Evolutionary conservation across 2,888 invertebrate species (phyloP), one percentile per base, ranked within the genome.

Genomic region (Nomada flava): DNA sequence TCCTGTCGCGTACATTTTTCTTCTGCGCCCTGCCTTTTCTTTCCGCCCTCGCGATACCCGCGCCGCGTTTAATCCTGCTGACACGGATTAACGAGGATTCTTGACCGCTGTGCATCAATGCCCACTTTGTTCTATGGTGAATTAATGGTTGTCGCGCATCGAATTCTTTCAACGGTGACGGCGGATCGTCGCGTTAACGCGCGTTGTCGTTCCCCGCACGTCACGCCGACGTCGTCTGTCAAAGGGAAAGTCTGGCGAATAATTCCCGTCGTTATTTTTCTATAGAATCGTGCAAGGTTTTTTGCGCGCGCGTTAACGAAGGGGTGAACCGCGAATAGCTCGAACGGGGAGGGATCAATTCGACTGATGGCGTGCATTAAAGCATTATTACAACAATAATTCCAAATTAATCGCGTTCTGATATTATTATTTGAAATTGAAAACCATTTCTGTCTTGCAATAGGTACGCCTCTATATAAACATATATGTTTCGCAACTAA

Each of bases 21-120:
- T 80, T 57, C 68, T 13, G 29, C 52, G 59, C 71, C 47, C 55
- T 23, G 59, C 69, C 47, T 75, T 79, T 81, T 79, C 85, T 88
- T 85, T 84, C 85, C 79, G 83, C 79, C 83, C 76, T 72, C 76
- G 36, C 83, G 82, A 85, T 83, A 88, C 76, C 86, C 79, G 76
- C 55, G 55, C 29, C 70, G 65, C 77, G 85, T 88, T 85, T 85
- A 82, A 88, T 88, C 86, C 85, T 68, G 83, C 76, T 88, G 88
- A 88, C 88, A 64, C 84, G 85, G 79, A 88, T 86, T 88, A 88
- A 88, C 88, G 88, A 88, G 86, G 72, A 84, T 88, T 79, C 85
- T 84, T 85, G 83, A 82, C 83, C 79, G 80, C 71, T 64, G 75
- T 76, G 86, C 82, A 79, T 82, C 86, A 84, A 86, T 78, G 85